Percentiles rank a stretch among this genome's conserved stretches.
These are phyloP conservation scores for Anniella stebbinsi DNA, from an alignment of 2,797 vertebrate genomes.

Conservation along the genomic window DNA sequence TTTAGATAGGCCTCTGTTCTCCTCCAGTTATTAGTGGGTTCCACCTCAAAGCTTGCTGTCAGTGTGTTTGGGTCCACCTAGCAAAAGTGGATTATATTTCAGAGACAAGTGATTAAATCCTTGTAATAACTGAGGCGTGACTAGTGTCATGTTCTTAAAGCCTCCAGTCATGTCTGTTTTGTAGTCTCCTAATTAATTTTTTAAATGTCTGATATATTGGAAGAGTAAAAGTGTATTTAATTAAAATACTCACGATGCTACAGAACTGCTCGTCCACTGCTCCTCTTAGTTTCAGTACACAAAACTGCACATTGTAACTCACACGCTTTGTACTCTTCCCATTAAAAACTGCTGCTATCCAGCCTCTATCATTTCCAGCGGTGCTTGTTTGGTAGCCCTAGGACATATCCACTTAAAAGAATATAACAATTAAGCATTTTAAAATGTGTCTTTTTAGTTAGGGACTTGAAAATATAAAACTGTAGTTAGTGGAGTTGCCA, in stretches of 20 bases:
- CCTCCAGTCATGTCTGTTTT: not conserved
- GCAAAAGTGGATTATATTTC: constrained; percentile 32
- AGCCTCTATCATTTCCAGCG: not conserved
- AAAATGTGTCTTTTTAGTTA: not conserved
- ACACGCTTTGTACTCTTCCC: not conserved
- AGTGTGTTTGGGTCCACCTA: constrained; percentile 2
- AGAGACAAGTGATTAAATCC: constrained; percentile 24
- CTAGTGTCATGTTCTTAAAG: constrained; percentile 25
- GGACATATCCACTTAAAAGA: not conserved
- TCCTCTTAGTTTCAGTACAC: not conserved
- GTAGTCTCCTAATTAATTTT: constrained; percentile 3
- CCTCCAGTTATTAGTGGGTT: constrained; percentile 25
- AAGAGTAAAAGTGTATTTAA: not conserved
- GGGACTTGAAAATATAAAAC: not conserved
- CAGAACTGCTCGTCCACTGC: not conserved
- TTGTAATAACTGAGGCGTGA: constrained; percentile 27
- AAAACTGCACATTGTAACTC: not conserved
- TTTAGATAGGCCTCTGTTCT: not conserved
- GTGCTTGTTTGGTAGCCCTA: not conserved
- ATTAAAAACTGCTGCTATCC: not conserved
- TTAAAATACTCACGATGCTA: not conserved
- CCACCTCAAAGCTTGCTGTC: constrained; percentile 3
- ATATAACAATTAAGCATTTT: too few species aligned
- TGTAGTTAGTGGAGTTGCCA: not conserved
- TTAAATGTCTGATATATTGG: not conserved